Conservation (phyloP, 2,113 vertebrate genomes). For the Larimichthys crocea region DNA sequence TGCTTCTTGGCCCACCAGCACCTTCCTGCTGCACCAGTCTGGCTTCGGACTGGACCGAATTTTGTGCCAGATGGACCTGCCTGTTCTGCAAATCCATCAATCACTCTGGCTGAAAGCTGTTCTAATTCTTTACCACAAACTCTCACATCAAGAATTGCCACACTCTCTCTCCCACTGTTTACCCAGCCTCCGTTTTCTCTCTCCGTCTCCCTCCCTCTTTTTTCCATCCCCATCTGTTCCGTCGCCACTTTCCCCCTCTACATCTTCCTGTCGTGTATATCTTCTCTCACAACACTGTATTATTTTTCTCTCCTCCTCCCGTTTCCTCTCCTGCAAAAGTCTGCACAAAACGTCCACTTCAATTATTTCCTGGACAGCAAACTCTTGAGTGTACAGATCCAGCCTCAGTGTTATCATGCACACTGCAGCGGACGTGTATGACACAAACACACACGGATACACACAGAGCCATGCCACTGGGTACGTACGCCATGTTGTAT, state of each 20-base stretch:
- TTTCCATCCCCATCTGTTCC: slow-evolving; percentile 34
- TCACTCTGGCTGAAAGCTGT: slow-evolving; percentile 15
- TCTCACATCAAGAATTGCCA: slow-evolving; percentile 24
- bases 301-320: not conserved
- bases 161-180: slow-evolving; percentile 13
- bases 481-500: slow-evolving; percentile 16
- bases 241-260: slow-evolving; percentile 1
- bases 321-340: slow-evolving; percentile 34
- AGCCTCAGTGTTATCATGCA: slow-evolving; percentile 31
- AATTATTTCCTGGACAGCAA: slow-evolving; percentile 64
- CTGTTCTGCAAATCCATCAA: slow-evolving; percentile 52
- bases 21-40: slow-evolving; percentile 51
- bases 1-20: slow-evolving; percentile 33
- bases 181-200: slow-evolving; percentile 1
- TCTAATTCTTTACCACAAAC: slow-evolving; percentile 41
- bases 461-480: slow-evolving; percentile 32
- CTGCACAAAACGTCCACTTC: slow-evolving; percentile 39
- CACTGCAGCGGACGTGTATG: slow-evolving; percentile 10
- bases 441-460: slow-evolving; percentile 7
- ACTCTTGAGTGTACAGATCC: slow-evolving; percentile 50
- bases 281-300: not conserved
- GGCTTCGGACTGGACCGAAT: slow-evolving; percentile 29
- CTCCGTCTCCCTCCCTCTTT: not conserved
- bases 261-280: slow-evolving; percentile 18
- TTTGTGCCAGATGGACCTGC: slow-evolving; percentile 48